These are phyloP conservation scores for Ditula angustiorana DNA, from an alignment of 2,888 invertebrate species.

Conservation along the genomic window DNA sequence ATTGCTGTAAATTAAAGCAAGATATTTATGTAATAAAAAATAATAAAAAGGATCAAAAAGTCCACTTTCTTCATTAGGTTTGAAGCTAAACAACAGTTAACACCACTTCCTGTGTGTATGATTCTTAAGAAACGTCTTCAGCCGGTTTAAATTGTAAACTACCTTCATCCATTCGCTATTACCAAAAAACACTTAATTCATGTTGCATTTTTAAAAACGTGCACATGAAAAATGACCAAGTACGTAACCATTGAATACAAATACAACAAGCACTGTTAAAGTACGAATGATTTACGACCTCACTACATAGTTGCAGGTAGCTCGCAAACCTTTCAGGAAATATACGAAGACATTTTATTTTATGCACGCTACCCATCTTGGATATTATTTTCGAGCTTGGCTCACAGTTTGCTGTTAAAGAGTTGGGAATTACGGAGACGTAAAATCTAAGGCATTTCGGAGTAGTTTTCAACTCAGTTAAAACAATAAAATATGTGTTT, in stretches of 20 bases:
- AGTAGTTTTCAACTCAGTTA: too few relatives aligned
- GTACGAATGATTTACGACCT: conserved; percentile 4
- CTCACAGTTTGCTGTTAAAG: conserved; percentile 3
- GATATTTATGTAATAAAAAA: too few relatives aligned
- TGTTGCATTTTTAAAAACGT: neutral
- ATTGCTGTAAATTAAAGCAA: too few relatives aligned
- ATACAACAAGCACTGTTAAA: conserved; percentile 7
- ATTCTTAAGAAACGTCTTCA: too few relatives aligned
- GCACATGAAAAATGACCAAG: conserved; percentile 4
- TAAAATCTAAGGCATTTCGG: neutral
- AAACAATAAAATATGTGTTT: too few relatives aligned
- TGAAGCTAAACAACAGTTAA: too few relatives aligned
- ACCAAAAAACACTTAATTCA: neutral
- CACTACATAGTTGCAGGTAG: conserved; percentile 25
- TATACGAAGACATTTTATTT: conserved; percentile 30
- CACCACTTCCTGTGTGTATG: too few relatives aligned
- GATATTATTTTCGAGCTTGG: conserved; percentile 20
- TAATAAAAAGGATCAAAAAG: too few relatives aligned
- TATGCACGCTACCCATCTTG: conserved; percentile 14
- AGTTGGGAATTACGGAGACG: neutral
- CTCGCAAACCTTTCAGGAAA: conserved; percentile 17
- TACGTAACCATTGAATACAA: conserved; percentile 5
- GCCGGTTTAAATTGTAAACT: too few relatives aligned
- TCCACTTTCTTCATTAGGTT: too few relatives aligned
- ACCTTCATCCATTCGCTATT: too few relatives aligned